Conservation (phyloP, 2,888 invertebrate species). For the Mesorhabditis spiculigera region DNA sequence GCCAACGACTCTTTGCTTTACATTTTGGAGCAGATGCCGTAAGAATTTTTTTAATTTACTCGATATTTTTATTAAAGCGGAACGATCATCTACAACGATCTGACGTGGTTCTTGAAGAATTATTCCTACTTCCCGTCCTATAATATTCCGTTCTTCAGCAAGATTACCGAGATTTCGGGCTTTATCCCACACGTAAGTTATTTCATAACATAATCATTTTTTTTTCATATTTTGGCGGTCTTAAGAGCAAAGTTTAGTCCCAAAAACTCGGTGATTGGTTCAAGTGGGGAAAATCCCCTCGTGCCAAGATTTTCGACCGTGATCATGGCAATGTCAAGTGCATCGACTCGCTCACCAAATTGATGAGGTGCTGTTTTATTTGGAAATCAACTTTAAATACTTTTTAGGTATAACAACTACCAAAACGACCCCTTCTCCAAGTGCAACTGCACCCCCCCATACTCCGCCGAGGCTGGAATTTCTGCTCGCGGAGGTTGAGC, state of each 20-base stretch:
- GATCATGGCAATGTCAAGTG: constrained; percentile 67
- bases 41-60: constrained; percentile 34
- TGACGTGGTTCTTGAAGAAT: constrained; percentile 51
- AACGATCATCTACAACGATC: constrained; percentile 45
- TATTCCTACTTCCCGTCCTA: constrained; percentile 75
- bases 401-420: constrained; percentile 70
- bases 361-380: constrained; percentile 61
- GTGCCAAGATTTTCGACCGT: constrained; percentile 58
- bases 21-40: constrained; percentile 75
- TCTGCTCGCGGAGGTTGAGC: constrained; percentile 66
- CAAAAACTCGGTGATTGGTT: constrained; percentile 67
- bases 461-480: constrained; percentile 72
- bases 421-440: constrained; percentile 69
- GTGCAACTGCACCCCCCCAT: constrained; percentile 72
- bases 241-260: constrained; percentile 21
- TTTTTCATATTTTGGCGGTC: not conserved
- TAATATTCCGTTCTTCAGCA: constrained; percentile 70
- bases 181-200: constrained; percentile 63
- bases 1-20: constrained; percentile 65
- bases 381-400: not conserved
- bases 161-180: constrained; percentile 70
- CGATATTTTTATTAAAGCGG: constrained; percentile 34
- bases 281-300: constrained; percentile 66
- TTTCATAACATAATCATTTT: not conserved
- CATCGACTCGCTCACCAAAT: constrained; percentile 67